Percentiles rank a stretch among this genome's conserved stretches.
phyloP scores from a whole-genome alignment of 2,113 vertebrate species.

The Istiophorus platypterus region DNA sequence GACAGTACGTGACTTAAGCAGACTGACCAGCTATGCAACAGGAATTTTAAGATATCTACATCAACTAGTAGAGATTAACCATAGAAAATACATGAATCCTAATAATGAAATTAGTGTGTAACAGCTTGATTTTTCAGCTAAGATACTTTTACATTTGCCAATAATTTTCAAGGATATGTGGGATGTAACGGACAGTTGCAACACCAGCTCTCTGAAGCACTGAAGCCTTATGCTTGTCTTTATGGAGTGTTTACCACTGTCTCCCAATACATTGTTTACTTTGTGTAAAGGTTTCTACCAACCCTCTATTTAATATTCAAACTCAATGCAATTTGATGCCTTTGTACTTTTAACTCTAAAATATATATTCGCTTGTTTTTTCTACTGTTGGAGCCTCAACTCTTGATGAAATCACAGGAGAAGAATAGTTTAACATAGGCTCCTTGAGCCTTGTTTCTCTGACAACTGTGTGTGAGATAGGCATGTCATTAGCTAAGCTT shows the following conservation, averaged over 20 bases:
- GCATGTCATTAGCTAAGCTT: neutral
- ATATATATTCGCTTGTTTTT: neutral
- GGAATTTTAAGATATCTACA: neutral
- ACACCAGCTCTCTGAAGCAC: neutral
- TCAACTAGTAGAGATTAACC: neutral
- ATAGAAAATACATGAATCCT: neutral
- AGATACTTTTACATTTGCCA: neutral
- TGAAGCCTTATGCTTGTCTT: neutral
- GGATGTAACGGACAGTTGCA: neutral
- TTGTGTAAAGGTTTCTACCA: neutral
- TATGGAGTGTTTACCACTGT: neutral
- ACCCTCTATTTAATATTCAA: conserved; percentile 19
- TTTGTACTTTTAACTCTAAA: neutral
- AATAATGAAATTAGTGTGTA: neutral
- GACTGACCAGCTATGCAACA: neutral
- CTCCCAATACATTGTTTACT: neutral
- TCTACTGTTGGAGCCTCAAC: neutral
- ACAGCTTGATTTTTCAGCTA: neutral
- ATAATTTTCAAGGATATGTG: neutral
- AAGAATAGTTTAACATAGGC: neutral
- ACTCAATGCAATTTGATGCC: neutral
- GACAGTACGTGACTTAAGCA: neutral
- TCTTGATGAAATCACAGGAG: neutral
- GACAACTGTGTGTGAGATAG: neutral
- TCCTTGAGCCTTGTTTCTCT: neutral